Percentiles rank a stretch among this genome's conserved stretches.
phyloP scores from a whole-genome alignment of 2,888 invertebrate species.

The Polyommatus iphigenia region DNA sequence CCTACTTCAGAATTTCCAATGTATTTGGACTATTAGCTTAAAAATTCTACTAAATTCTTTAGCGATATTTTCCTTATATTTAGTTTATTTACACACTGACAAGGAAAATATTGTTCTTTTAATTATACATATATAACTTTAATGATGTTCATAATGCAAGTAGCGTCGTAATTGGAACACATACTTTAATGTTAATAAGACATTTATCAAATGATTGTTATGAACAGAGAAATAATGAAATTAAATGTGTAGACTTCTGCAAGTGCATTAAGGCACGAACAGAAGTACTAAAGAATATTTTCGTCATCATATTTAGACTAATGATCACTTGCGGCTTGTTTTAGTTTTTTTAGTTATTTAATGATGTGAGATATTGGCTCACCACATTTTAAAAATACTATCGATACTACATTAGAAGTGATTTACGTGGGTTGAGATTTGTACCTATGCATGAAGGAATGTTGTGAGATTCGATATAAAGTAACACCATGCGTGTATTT shows the following conservation, averaged over 20 bases:
- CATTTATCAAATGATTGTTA: neutral
- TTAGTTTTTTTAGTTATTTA: too few species aligned
- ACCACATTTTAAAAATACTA: too few species aligned
- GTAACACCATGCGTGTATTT: too few species aligned
- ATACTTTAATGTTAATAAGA: slow-evolving; percentile 1
- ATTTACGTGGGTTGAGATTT: too few species aligned
- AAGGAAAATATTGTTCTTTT: neutral
- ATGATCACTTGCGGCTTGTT: too few species aligned
- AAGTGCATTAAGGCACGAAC: neutral
- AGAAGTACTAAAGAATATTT: too few species aligned
- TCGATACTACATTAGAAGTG: too few species aligned
- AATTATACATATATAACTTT: neutral
- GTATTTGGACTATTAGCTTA: slow-evolving; percentile 11
- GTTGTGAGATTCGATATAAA: too few species aligned
- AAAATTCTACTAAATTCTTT: slow-evolving; percentile 13
- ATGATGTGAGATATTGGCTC: too few species aligned
- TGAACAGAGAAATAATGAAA: neutral
- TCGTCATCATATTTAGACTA: too few species aligned
- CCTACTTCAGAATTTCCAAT: neutral
- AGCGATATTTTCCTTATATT: neutral
- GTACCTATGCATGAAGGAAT: too few species aligned
- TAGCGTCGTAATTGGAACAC: neutral
- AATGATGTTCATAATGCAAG: neutral
- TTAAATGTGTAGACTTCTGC: neutral
- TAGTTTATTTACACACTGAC: neutral